Conservation (phyloP, 2,113 vertebrate genomes). For the Typhlomys cinereus region DNA sequence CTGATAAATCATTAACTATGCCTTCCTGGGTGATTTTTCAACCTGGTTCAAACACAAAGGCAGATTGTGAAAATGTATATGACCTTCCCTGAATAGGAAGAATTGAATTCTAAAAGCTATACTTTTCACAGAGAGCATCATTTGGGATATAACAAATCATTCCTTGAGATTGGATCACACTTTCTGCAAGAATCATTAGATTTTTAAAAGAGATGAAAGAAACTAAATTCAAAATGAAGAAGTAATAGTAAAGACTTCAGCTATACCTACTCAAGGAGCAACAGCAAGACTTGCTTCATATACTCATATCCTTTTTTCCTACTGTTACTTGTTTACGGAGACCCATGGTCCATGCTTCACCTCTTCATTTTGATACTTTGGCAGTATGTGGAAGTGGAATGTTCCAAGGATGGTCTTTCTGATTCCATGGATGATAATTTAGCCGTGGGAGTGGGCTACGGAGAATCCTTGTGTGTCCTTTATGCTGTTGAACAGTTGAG, state of each 20-base stretch:
- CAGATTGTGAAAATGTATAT: background rate
- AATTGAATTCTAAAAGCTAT: background rate
- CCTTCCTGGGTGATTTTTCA: slow-evolving; percentile 2
- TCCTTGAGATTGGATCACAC: background rate
- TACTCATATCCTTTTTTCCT: background rate
- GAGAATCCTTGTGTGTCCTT: background rate
- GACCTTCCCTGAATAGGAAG: background rate
- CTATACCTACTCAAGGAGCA: background rate
- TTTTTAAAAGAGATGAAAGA: background rate
- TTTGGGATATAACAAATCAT: background rate
- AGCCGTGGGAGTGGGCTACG: background rate
- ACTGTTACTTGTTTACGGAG: background rate
- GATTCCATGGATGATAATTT: background rate
- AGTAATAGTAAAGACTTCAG: background rate
- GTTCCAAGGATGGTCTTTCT: background rate
- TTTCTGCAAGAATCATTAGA: background rate
- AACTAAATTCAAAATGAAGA: background rate
- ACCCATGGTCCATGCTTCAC: background rate
- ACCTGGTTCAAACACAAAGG: background rate
- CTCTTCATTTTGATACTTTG: background rate
- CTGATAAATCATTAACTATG: slow-evolving; percentile 8
- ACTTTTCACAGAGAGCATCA: background rate
- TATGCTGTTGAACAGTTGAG: background rate
- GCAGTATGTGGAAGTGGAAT: background rate
- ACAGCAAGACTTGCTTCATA: background rate